These are phyloP conservation scores for Coronaproctus castanopsis DNA, from an alignment of 2,888 invertebrate species.

Conservation along the genomic window DNA sequence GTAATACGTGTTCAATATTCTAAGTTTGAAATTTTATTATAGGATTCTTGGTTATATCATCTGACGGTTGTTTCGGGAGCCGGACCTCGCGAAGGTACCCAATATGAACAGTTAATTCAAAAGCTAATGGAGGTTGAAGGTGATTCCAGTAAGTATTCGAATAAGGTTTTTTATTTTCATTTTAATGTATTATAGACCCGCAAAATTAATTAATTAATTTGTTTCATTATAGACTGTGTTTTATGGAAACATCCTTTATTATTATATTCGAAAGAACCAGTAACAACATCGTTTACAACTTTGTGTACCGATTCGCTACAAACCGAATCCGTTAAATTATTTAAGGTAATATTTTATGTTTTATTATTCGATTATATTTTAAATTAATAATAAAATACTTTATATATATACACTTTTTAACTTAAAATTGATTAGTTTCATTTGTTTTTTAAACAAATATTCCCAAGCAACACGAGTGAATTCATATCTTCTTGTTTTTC, in stretches of 20 bases:
- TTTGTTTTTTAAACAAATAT: no score
- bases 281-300: slow-evolving; percentile 73
- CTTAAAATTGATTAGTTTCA: no score
- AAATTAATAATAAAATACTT: no score
- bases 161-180: not conserved
- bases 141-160: slow-evolving; percentile 49
- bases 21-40: no score
- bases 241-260: slow-evolving; percentile 84
- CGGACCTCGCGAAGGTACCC: slow-evolving; percentile 75
- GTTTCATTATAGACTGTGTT: slow-evolving; percentile 44
- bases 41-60: slow-evolving; percentile 41
- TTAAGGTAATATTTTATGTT: slow-evolving; percentile 54
- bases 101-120: slow-evolving; percentile 87
- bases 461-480: no score
- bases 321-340: slow-evolving; percentile 76
- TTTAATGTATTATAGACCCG: not conserved
- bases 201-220: not conserved
- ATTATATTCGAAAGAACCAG: slow-evolving; percentile 75
- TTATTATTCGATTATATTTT: no score
- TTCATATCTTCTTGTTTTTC: no score
- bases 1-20: no score
- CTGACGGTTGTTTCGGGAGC: slow-evolving; percentile 81
- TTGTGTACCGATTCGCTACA: slow-evolving; percentile 73
- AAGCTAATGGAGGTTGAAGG: slow-evolving; percentile 93
- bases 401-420: no score